A percentile compares a stretch with the other conserved stretches of the same genome.
These are phyloP conservation scores for Peromyscus eremicus DNA, from an alignment of 2,797 vertebrate species.

Conservation along the genomic window DNA sequence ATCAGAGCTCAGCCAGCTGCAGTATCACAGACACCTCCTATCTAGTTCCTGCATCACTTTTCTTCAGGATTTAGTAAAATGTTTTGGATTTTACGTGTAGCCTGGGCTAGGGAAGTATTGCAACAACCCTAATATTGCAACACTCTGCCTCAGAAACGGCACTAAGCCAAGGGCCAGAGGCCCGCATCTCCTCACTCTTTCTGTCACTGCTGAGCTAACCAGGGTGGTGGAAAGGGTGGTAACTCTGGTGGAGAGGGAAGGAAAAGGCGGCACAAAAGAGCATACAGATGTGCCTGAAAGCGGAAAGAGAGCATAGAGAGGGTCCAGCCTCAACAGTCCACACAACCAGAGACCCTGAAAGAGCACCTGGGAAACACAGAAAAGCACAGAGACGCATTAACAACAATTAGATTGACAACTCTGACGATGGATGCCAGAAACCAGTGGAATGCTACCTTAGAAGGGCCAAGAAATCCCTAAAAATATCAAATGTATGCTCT, in stretches of 20 bases:
- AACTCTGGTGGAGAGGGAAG: conserved; percentile 17
- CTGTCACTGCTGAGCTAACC: conserved; percentile 62
- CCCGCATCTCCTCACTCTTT: conserved; percentile 64
- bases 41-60: background rate
- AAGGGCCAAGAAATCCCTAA: background rate
- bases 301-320: background rate
- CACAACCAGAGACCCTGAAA: background rate
- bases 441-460: background rate
- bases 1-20: conserved; percentile 65
- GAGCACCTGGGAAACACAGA: background rate
- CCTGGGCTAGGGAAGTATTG: conserved; percentile 57
- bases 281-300: background rate
- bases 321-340: background rate
- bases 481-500: conserved; percentile 46
- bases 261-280: conserved; percentile 15
- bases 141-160: conserved; percentile 57
- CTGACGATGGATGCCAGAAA: conserved; percentile 15
- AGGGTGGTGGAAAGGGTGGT: background rate
- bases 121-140: conserved; percentile 52
- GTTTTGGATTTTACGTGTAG: conserved; percentile 59
- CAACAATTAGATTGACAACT: background rate
- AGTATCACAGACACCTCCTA: conserved; percentile 63
- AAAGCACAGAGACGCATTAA: conserved; percentile 23
- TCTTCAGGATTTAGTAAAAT: conserved; percentile 49
- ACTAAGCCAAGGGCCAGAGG: conserved; percentile 7